These are phyloP conservation scores for Climacteris rufus DNA, from an alignment of 2,113 vertebrate genomes.

Conservation along the genomic window DNA sequence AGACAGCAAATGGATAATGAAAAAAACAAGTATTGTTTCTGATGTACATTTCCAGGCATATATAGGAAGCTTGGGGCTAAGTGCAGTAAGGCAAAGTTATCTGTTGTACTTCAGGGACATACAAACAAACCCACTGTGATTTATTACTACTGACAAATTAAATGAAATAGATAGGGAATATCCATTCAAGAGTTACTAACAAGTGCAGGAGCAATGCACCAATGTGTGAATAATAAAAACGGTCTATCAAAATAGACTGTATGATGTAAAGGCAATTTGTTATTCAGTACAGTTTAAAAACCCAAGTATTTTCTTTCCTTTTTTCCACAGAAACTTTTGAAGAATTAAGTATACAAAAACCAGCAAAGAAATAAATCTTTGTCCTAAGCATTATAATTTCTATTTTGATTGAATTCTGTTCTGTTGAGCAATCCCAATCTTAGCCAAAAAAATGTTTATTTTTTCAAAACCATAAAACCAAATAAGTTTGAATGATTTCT, in stretches of 20 bases:
- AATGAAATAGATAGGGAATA: conserved; percentile 38
- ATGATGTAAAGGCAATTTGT: background rate
- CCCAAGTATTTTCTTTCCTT: background rate
- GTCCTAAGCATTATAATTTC: background rate
- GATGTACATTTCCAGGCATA: conserved; percentile 16
- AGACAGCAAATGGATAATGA: background rate
- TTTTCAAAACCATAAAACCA: background rate
- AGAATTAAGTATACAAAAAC: background rate
- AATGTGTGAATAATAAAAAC: background rate
- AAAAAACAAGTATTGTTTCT: background rate
- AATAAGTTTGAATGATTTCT: background rate
- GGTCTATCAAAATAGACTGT: background rate
- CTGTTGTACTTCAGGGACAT: conserved; percentile 34
- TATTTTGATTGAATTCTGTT: background rate
- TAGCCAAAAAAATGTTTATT: background rate
- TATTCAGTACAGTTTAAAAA: background rate
- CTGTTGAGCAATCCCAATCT: background rate
- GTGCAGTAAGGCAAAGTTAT: background rate
- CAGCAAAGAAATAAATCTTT: background rate
- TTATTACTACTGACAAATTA: conserved; percentile 42
- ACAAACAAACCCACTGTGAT: conserved; percentile 19
- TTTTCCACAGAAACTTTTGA: background rate
- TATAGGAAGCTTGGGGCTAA: background rate
- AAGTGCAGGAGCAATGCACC: background rate
- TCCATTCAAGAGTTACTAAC: background rate